Evolutionary conservation across 2,888 invertebrate genomes (phyloP).

Genomic region (Netelia melanura): DNA sequence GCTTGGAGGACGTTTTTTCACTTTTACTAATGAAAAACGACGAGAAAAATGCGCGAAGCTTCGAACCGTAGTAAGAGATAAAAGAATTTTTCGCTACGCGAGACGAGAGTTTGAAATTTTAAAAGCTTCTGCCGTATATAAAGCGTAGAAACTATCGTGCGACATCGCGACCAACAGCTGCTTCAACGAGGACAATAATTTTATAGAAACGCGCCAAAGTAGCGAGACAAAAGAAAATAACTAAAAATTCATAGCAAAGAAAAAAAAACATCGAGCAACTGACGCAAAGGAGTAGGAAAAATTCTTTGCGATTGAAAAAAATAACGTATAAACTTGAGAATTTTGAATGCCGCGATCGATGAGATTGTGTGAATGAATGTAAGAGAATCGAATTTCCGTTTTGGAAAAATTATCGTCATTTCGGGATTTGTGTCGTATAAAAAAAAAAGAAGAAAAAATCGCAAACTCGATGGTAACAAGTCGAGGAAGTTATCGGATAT

Average conservation of each 20-base stretch:
- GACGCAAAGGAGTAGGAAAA: constrained; percentile 41
- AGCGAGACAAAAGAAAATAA: constrained; percentile 27
- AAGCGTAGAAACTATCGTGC: neutral
- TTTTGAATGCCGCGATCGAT: constrained; percentile 49
- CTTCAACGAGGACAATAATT: constrained; percentile 79
- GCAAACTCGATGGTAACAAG: constrained; percentile 23
- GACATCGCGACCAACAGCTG: constrained; percentile 62
- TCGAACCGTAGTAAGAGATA: neutral
- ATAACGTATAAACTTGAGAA: constrained; percentile 21
- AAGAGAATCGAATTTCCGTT: constrained; percentile 22
- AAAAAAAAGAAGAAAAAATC: neutral
- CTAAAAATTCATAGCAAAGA: neutral
- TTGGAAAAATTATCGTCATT: constrained; percentile 19
- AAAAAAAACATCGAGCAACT: constrained; percentile 71
- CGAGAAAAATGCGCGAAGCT: constrained; percentile 4
- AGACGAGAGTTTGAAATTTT: neutral
- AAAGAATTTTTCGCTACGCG: neutral
- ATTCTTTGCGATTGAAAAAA: constrained; percentile 20
- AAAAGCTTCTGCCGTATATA: constrained; percentile 13
- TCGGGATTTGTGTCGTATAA: neutral
- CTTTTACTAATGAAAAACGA: constrained; percentile 47
- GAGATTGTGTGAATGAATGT: constrained; percentile 18
- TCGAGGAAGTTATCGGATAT: constrained; percentile 28
- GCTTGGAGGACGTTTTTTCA: constrained; percentile 29
- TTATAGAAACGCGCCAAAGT: constrained; percentile 58